These are phyloP conservation scores for Platysternon megacephalum DNA, from an alignment of 2,113 vertebrate species.

Conservation along the genomic window DNA sequence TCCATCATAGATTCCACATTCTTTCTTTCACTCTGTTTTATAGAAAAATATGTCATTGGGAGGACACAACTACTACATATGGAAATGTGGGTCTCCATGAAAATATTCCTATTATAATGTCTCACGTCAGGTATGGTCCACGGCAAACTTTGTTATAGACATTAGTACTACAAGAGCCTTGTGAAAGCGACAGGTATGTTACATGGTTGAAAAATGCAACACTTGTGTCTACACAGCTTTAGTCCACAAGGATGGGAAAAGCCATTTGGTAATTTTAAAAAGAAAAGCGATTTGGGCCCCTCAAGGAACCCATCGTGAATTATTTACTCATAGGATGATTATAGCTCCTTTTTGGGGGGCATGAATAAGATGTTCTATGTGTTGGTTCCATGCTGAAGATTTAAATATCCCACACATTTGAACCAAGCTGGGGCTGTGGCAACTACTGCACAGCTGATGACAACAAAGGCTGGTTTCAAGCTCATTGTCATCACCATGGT, in stretches of 20 bases:
- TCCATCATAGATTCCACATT: slow-evolving; percentile 38
- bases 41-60: slow-evolving; percentile 54
- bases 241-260: slow-evolving; percentile 24
- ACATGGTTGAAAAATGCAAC: neutral
- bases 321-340: slow-evolving; percentile 64
- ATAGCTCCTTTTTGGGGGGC: slow-evolving; percentile 56
- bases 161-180: slow-evolving; percentile 7
- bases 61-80: slow-evolving; percentile 26
- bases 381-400: slow-evolving; percentile 76
- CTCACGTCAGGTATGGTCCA: neutral
- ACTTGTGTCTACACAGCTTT: neutral
- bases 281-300: slow-evolving; percentile 9
- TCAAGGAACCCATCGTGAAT: slow-evolving; percentile 55
- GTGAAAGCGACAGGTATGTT: neutral
- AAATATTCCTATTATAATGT: slow-evolving; percentile 1
- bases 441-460: slow-evolving; percentile 78
- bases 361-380: slow-evolving; percentile 79
- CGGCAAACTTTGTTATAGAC: slow-evolving; percentile 20
- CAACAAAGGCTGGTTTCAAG: slow-evolving; percentile 80
- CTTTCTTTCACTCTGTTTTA: slow-evolving; percentile 57
- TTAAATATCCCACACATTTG: slow-evolving; percentile 77
- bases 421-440: slow-evolving; percentile 70
- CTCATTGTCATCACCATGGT: slow-evolving; percentile 83
- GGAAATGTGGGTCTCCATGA: slow-evolving; percentile 36
- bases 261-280: slow-evolving; percentile 27